Evolutionary conservation across 2,888 invertebrate species (phyloP), one percentile per base, ranked within the genome.

Genomic region (Athalia rosae): DNA sequence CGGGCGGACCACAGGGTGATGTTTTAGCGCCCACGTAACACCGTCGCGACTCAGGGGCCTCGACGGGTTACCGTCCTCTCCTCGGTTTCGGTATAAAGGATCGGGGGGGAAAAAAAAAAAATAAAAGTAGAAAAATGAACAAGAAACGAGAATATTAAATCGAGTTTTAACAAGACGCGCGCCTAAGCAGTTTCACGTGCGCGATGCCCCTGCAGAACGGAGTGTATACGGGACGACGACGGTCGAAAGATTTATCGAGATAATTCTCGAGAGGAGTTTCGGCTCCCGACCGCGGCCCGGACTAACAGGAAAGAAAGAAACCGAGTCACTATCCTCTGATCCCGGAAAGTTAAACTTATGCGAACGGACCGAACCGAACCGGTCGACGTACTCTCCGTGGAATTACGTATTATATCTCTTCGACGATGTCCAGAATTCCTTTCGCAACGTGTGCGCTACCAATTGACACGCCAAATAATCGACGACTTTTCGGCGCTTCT

Each of bases 1-100:
- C 28, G 28, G 28, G 28, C 28, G 9, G 45, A 74, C 28, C 74
- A 48, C 45, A 74, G 74, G 50, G 71, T 15, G 74, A 74, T 50
- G 74, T 74, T 48, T 74, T 61, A 74, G 74, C 74, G 74, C 74
- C 74, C 74, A 74, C 74, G 61, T 74, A 71, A 63, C 8, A 58
- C 71, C 45, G 74, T 74, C 74, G 74, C 59, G 61, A 8, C 28
- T 53, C 67, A 67, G 67, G 53, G 47, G 28, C 28, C 50, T 67
- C 50, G 67, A 67, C 67, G 67, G 50, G 11, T 5, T 28, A 28
- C 50, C 11, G 50, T 28, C 50, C 67, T 48, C 15, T 50, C 41
- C 28, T 67, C n/a, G 11, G 50, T 43, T 58, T 43, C 58, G 56
- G 43, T 58, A 53, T 11, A 53, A 9, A 9, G n/a, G 61, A n/a